Percentiles rank a stretch among this genome's conserved stretches.
Evolutionary conservation across 2,797 vertebrate genomes (phyloP).

Genomic region (Aplochiton taeniatus): DNA sequence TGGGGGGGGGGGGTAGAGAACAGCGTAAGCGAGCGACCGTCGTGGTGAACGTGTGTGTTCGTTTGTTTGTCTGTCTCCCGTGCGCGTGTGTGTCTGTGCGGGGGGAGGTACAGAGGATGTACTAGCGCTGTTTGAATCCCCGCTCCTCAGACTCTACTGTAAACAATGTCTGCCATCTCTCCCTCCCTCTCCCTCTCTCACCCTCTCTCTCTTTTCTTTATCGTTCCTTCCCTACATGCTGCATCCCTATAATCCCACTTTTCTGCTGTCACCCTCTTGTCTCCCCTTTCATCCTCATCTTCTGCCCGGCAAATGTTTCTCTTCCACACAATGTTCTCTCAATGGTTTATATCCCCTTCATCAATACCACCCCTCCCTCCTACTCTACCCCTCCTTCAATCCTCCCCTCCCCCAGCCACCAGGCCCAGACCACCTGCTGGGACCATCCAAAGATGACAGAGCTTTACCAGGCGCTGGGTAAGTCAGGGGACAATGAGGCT

Average conservation of each 20-base stretch:
- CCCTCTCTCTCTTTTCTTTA: constrained; percentile 7
- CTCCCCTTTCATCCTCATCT: too few species aligned
- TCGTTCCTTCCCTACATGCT: constrained; percentile 31
- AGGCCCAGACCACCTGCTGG: constrained; percentile 98
- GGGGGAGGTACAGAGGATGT: too few species aligned
- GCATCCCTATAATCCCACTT: constrained; percentile 14
- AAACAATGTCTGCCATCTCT: constrained; percentile 26
- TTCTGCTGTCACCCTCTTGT: too few species aligned
- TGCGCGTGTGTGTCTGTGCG: not conserved
- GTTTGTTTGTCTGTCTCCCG: too few species aligned
- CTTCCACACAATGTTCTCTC: constrained; percentile 23
- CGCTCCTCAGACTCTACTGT: too few species aligned
- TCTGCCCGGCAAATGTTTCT: too few species aligned
- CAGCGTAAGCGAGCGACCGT: too few species aligned
- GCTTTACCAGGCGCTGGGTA: constrained; percentile 93
- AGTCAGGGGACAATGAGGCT: constrained; percentile 50
- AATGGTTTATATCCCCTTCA: constrained; percentile 6
- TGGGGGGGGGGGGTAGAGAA: too few species aligned
- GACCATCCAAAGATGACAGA: constrained; percentile 99
- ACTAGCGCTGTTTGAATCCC: too few species aligned
- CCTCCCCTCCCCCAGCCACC: constrained; percentile 79
- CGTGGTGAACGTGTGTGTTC: not conserved
- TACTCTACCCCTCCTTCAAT: constrained; percentile 8
- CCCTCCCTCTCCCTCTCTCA: constrained; percentile 12
- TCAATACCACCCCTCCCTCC: constrained; percentile 14